These are phyloP conservation scores for Phalacrocorax pelagicus DNA, from an alignment of 2,113 vertebrate species.

Conservation along the genomic window DNA sequence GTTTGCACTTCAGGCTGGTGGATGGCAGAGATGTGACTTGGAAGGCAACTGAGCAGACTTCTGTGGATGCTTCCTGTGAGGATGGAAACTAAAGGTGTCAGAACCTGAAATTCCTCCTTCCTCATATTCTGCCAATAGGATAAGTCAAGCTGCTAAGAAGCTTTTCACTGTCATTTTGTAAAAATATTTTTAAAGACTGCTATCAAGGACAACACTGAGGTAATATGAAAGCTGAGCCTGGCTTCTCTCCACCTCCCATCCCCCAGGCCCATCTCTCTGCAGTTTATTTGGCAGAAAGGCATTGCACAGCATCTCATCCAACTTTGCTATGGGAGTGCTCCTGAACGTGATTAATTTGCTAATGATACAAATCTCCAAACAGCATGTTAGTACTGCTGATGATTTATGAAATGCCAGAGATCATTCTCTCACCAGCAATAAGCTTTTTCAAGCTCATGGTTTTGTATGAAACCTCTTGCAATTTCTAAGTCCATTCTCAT, in stretches of 20 bases:
- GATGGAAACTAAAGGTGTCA: background rate
- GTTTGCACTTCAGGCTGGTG: background rate
- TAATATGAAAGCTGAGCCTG: background rate
- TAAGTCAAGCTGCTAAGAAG: background rate
- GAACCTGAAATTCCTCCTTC: background rate
- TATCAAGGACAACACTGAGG: constrained; percentile 27
- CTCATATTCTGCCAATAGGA: background rate
- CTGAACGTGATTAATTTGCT: constrained; percentile 26
- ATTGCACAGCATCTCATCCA: background rate
- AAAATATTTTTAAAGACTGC: background rate
- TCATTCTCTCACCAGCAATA: background rate
- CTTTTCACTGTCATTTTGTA: background rate
- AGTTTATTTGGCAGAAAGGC: constrained; percentile 23
- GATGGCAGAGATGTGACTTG: background rate
- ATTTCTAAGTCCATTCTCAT: background rate
- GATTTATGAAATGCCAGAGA: constrained; percentile 62
- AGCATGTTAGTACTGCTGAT: background rate
- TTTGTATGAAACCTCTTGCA: background rate
- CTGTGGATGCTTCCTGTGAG: background rate
- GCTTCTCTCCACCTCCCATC: background rate
- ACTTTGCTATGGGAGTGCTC: background rate
- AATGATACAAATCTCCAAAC: constrained; percentile 9
- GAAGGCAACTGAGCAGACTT: background rate
- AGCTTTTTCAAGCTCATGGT: background rate
- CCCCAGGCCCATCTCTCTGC: background rate